Evolutionary conservation across 2,113 vertebrate species (phyloP).

Genomic region (Thermophis baileyi): DNA sequence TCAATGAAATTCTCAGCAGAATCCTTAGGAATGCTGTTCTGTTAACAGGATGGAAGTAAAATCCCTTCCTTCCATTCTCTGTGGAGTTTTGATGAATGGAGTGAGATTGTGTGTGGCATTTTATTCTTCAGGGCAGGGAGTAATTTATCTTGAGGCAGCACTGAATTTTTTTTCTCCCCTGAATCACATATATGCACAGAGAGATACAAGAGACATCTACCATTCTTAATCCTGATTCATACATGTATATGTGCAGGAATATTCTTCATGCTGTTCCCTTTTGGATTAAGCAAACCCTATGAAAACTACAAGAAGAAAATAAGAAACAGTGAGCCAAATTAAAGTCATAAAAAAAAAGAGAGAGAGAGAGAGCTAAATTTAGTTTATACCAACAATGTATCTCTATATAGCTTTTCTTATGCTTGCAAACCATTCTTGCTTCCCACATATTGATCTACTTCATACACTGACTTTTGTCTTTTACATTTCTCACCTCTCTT

Average conservation of each 20-base stretch:
- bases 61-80: neutral
- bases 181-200: neutral
- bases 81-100: neutral
- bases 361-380: neutral
- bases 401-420: neutral
- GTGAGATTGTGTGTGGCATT: neutral
- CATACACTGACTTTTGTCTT: neutral
- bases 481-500: neutral
- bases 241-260: neutral
- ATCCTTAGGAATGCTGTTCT: neutral
- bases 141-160: neutral
- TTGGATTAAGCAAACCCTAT: neutral
- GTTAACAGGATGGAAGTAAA: neutral
- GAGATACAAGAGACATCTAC: neutral
- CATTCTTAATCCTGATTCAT: neutral
- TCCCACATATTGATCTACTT: neutral
- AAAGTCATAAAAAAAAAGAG: neutral
- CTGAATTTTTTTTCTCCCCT: neutral
- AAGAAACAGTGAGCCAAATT: neutral
- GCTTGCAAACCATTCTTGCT: neutral
- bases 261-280: neutral
- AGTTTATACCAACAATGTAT: neutral
- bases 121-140: neutral
- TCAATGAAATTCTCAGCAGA: neutral
- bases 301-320: neutral